phyloP scores from a whole-genome alignment of 2,113 vertebrate species.

The Buteo buteo region DNA sequence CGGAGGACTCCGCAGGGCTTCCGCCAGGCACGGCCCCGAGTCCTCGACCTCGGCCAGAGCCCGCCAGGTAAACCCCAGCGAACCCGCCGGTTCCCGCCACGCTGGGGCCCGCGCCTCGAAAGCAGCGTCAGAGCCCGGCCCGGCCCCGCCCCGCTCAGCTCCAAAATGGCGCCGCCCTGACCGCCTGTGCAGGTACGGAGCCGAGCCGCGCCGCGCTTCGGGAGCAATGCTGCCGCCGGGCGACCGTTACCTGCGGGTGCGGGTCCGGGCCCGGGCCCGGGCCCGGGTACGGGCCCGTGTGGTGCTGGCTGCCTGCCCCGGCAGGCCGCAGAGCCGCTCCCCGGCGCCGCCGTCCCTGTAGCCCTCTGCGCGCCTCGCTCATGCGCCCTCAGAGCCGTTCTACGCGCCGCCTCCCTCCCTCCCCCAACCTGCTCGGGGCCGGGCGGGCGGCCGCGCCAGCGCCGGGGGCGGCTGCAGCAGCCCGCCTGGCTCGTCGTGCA shows the following conservation, averaged over 20 bases:
- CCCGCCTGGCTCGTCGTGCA: no score
- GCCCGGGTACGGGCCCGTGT: not conserved
- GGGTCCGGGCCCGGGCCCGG: no score
- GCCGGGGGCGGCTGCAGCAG: accelerated
- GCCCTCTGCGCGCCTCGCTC: not conserved
- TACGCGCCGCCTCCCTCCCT: not conserved
- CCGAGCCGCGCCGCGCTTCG: not conserved
- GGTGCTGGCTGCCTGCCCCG: not conserved
- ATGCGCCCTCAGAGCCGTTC: not conserved
- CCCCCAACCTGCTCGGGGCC: not conserved
- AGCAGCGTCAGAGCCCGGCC: not conserved
- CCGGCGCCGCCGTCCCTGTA: accelerated
- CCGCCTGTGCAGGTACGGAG: not conserved
- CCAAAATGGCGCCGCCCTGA: not conserved
- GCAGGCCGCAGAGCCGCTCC: not conserved
- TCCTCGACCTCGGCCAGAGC: no score
- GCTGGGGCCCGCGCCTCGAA: not conserved
- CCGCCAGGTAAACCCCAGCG: not conserved
- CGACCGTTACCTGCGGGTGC: constrained; percentile 1
- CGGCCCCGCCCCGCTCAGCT: not conserved
- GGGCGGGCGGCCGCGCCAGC: not conserved
- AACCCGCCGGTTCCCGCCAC: not conserved
- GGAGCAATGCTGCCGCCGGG: not conserved
- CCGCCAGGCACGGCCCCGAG: not conserved
- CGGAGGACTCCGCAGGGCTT: no score